These are phyloP conservation scores for Macrotis lagotis DNA, from an alignment of 2,113 vertebrate species.

Conservation along the genomic window DNA sequence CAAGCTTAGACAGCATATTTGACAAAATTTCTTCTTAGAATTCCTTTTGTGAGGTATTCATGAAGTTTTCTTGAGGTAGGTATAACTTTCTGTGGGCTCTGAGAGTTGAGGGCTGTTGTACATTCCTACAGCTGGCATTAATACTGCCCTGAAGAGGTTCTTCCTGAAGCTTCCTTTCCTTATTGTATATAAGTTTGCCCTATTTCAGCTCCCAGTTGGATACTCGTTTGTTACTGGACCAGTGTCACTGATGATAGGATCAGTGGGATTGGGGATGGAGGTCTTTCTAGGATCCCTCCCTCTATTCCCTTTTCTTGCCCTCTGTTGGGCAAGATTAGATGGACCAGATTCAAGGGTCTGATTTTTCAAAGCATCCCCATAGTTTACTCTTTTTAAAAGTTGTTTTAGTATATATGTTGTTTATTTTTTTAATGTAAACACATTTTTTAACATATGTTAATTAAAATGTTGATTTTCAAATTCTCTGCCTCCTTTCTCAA, in stretches of 20 bases:
- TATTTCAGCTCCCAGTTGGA: background rate
- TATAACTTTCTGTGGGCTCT: background rate
- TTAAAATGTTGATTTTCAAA: background rate
- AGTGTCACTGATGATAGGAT: background rate
- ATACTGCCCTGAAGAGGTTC: background rate
- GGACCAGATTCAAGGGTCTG: background rate
- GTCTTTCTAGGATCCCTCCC: background rate
- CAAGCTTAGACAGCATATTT: background rate
- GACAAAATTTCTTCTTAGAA: background rate
- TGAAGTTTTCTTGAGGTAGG: background rate
- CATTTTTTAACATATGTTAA: no score
- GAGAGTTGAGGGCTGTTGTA: background rate
- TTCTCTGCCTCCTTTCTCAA: background rate
- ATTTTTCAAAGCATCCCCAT: background rate
- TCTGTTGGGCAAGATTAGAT: background rate
- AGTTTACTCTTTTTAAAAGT: background rate
- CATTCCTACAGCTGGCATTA: background rate
- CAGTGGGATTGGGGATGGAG: background rate
- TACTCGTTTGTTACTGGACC: background rate
- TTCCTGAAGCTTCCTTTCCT: background rate
- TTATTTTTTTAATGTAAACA: background rate
- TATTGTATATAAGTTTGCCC: background rate
- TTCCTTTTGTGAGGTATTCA: background rate
- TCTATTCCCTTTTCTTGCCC: background rate
- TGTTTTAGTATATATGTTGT: background rate